Conservation (phyloP, 1,140 invertebrate genomes). For the Eciton burchellii region DNA sequence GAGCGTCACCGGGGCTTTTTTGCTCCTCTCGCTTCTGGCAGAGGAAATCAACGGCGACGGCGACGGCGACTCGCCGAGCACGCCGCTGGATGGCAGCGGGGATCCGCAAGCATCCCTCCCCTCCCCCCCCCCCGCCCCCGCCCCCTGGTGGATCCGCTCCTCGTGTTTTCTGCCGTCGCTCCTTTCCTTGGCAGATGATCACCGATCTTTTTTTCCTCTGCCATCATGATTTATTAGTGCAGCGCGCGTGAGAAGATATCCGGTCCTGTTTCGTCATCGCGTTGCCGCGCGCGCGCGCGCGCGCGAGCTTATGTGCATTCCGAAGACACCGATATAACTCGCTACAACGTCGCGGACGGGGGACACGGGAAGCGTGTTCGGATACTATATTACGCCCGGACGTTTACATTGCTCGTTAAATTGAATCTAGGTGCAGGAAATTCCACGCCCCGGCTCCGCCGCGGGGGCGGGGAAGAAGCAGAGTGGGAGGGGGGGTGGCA, state of each 20-base stretch:
- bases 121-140: no score
- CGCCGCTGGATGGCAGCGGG: conserved; percentile 65
- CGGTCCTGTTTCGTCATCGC: conserved; percentile 54
- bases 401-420: conserved; percentile 59
- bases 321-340: conserved; percentile 57
- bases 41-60: conserved; percentile 76
- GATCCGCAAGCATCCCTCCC: no score
- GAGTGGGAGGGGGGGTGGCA: neutral
- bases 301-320: conserved; percentile 40
- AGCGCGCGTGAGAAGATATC: conserved; percentile 75
- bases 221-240: conserved; percentile 74
- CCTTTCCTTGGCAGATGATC: conserved; percentile 70
- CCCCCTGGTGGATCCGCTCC: conserved; percentile 67
- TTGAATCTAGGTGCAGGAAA: conserved; percentile 48
- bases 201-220: conserved; percentile 64
- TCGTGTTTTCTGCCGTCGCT: conserved; percentile 52
- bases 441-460: conserved; percentile 9
- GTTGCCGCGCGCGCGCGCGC: no score
- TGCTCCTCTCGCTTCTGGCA: conserved; percentile 57
- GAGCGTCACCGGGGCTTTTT: conserved; percentile 60
- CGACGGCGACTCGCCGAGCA: conserved; percentile 68
- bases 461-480: conserved; percentile 3
- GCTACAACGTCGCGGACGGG: conserved; percentile 33
- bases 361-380: conserved; percentile 42
- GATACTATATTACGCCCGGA: conserved; percentile 49